These are phyloP conservation scores for Ammodramus savannarum DNA, from an alignment of 2,113 vertebrate species.

Conservation along the genomic window DNA sequence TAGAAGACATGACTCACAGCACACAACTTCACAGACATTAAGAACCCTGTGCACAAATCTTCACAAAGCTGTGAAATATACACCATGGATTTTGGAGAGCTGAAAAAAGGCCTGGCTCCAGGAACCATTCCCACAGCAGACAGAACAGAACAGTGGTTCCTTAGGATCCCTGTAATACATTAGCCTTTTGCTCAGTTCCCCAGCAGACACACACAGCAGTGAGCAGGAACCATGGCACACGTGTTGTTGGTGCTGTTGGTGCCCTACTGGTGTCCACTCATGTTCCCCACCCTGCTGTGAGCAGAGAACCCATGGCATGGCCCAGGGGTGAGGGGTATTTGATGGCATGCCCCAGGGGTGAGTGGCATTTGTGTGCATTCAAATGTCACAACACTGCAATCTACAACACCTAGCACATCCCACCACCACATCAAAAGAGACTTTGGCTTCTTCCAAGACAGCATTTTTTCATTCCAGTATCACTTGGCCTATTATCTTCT, in stretches of 20 bases:
- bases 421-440: neutral
- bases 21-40: neutral
- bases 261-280: neutral
- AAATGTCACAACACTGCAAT: neutral
- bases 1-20: neutral
- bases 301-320: fast-evolving
- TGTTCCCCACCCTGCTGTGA: fast-evolving
- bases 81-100: neutral
- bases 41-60: neutral
- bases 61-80: neutral
- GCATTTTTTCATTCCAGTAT: neutral
- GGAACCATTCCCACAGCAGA: neutral
- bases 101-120: neutral
- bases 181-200: neutral
- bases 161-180: fast-evolving
- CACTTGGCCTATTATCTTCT: neutral
- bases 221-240: neutral
- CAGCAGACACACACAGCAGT: fast-evolving
- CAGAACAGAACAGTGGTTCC: neutral
- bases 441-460: neutral
- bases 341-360: fast-evolving
- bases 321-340: too few species aligned
- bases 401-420: neutral
- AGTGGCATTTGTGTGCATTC: neutral
- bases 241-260: neutral